Percentiles rank a stretch among this genome's conserved stretches.
Conservation (phyloP, 2,113 vertebrate species). For the Catagonus wagneri region DNA sequence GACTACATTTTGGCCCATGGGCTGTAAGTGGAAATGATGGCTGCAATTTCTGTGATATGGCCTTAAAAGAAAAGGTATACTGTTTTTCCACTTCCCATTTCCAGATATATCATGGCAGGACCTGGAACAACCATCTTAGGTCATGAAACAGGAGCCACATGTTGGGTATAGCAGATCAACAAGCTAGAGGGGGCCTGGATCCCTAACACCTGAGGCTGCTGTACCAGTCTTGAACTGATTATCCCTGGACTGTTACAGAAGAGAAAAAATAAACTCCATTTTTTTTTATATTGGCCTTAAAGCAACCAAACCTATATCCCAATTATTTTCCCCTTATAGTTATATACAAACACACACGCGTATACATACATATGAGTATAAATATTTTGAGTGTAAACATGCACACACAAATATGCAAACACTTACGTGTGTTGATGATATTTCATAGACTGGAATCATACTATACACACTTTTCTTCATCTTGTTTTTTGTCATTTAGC, state of each 20-base stretch:
- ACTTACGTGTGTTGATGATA: neutral
- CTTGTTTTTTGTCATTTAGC: neutral
- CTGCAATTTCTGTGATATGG: neutral
- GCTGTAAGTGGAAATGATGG: neutral
- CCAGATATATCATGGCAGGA: neutral
- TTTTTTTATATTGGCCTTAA: neutral
- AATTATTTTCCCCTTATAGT: neutral
- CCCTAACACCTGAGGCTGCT: neutral
- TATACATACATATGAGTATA: neutral
- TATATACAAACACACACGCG: neutral
- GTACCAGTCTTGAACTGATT: neutral
- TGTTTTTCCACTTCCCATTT: neutral
- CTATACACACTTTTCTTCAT: neutral
- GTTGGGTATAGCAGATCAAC: neutral
- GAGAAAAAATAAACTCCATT: neutral
- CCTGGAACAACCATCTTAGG: neutral
- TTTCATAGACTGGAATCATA: neutral
- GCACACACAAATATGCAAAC: neutral
- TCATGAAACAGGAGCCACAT: neutral
- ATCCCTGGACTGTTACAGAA: neutral
- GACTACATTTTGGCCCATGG: neutral
- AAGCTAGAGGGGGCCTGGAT: neutral
- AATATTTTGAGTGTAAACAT: neutral
- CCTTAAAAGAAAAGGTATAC: neutral
- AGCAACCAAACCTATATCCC: neutral